Conservation (phyloP, 2,888 invertebrate genomes). For the Noctua comes region DNA sequence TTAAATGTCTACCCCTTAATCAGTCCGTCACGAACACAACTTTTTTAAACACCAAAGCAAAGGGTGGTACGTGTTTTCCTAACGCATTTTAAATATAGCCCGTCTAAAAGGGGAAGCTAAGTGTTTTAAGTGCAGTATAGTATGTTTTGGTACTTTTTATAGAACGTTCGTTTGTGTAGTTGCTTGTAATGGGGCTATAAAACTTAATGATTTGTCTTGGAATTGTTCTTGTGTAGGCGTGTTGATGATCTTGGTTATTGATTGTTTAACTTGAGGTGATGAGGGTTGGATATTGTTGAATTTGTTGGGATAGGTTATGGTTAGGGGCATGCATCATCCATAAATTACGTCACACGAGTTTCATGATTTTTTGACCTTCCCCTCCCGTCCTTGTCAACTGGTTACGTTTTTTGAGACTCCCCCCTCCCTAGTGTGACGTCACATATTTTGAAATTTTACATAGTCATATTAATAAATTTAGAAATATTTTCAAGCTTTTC, state of each 20-base stretch:
- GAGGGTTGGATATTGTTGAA: not conserved
- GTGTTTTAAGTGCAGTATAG: conserved; percentile 73
- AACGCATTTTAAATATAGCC: conserved; percentile 80
- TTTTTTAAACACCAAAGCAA: conserved; percentile 63
- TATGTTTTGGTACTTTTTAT: conserved; percentile 71
- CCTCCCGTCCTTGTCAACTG: too few relatives aligned
- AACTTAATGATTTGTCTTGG: conserved; percentile 66
- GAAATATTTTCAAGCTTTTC: too few relatives aligned
- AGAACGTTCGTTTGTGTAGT: conserved; percentile 54
- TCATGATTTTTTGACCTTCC: too few relatives aligned
- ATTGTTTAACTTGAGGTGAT: conserved; percentile 21
- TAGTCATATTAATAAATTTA: too few relatives aligned
- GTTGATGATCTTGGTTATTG: conserved; percentile 30
- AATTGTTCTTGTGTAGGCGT: conserved; percentile 24
- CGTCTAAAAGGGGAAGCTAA: conserved; percentile 74
- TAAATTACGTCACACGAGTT: too few relatives aligned
- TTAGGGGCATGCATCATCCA: too few relatives aligned
- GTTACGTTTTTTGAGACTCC: too few relatives aligned
- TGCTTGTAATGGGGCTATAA: conserved; percentile 63
- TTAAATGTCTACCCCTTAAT: conserved; percentile 7
- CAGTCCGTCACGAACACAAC: conserved; percentile 41
- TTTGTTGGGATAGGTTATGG: conserved; percentile 18
- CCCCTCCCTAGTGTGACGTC: too few relatives aligned
- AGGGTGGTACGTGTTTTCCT: conserved; percentile 81
- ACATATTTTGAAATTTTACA: too few relatives aligned